These are phyloP conservation scores for Rotaria socialis DNA, from an alignment of 2,888 invertebrate species.

Conservation along the genomic window DNA sequence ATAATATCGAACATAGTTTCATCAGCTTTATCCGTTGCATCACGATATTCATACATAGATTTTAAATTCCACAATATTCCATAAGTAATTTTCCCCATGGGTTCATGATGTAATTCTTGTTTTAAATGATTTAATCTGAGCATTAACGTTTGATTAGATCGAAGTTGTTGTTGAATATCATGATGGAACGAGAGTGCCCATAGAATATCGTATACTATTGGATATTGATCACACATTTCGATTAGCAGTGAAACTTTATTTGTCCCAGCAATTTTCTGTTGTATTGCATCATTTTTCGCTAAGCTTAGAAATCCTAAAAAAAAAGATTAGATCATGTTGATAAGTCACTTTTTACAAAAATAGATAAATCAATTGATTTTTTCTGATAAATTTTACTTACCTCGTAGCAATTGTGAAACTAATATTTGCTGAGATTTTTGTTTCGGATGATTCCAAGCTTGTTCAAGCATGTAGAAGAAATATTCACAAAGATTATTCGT, in stretches of 20 bases:
- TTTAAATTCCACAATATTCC: conserved; percentile 30
- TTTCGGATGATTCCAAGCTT: neutral
- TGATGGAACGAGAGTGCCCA: conserved; percentile 10
- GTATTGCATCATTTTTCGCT: neutral
- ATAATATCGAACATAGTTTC: neutral
- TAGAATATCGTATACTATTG: neutral
- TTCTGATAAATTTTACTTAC: neutral
- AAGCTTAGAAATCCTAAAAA: neutral
- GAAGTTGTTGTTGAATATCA: conserved; percentile 30
- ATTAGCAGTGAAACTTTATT: neutral
- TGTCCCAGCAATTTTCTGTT: neutral
- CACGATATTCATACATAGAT: neutral
- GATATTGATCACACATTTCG: neutral
- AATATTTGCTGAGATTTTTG: neutral
- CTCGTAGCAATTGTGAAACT: neutral
- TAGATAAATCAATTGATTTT: too few species aligned
- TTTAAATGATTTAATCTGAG: neutral
- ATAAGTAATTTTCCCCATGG: neutral
- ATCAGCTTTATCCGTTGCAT: neutral
- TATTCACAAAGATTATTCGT: neutral
- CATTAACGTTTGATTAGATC: neutral
- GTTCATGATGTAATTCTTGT: neutral
- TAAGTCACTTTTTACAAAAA: too few species aligned
- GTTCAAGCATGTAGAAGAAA: conserved; percentile 6
- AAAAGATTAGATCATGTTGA: neutral